phyloP scores from a whole-genome alignment of 2,113 vertebrate species.

The Dendropsophus ebraccatus region DNA sequence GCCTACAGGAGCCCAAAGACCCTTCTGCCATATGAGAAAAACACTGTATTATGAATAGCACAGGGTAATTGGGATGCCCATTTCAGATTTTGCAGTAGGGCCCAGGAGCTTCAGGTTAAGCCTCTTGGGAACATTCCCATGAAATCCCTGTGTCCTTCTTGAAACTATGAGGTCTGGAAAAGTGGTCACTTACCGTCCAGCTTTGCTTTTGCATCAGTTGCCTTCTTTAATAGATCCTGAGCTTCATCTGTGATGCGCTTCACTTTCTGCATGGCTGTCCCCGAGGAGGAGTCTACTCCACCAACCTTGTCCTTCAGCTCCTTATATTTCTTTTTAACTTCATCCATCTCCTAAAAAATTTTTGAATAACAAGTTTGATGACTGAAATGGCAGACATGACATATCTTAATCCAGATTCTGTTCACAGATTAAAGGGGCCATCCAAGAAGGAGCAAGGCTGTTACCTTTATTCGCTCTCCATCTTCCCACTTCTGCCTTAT shows the following conservation, averaged over 20 bases:
- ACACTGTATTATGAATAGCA: too few species aligned
- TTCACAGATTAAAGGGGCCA: not conserved
- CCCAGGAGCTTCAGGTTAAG: too few species aligned
- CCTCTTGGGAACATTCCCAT: not conserved
- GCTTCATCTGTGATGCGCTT: conserved; percentile 73
- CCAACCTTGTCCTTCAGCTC: conserved; percentile 73
- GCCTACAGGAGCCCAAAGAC: too few species aligned
- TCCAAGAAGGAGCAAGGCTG: too few species aligned
- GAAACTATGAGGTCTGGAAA: too few species aligned
- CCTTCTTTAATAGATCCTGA: conserved; percentile 75
- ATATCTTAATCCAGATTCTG: not conserved
- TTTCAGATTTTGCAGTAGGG: too few species aligned
- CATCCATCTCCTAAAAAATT: conserved; percentile 70
- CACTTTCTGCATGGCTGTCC: conserved; percentile 67
- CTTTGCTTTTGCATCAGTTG: conserved; percentile 70
- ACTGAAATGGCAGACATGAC: too few species aligned
- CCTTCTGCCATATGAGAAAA: too few species aligned
- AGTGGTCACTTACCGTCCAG: conserved; percentile 73
- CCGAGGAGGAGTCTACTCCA: conserved; percentile 62
- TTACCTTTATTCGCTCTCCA: too few species aligned
- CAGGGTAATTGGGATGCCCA: too few species aligned
- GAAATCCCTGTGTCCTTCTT: too few species aligned
- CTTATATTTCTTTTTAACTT: conserved; percentile 69
- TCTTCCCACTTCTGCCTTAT: too few species aligned
- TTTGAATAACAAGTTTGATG: not conserved